These are phyloP conservation scores for Xylocampa areola DNA, from an alignment of 2,888 invertebrate genomes.

Conservation along the genomic window DNA sequence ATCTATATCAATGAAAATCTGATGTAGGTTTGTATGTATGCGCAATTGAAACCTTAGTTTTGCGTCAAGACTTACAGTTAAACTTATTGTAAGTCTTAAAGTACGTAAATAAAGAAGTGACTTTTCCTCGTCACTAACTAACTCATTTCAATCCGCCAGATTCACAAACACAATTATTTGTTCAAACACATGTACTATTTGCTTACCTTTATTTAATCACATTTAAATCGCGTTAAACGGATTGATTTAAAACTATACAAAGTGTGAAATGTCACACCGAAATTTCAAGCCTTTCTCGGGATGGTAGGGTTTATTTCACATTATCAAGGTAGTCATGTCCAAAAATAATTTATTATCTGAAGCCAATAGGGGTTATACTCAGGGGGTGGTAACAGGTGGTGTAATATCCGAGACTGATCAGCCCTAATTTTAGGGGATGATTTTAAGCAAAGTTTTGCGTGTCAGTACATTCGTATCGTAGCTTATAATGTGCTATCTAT, in stretches of 20 bases:
- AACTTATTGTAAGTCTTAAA: no score
- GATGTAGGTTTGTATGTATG: no score
- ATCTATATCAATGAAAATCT: no score
- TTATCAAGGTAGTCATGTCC: background rate
- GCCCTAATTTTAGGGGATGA: constrained; percentile 75
- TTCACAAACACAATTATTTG: constrained; percentile 52
- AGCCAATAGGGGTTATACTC: constrained; percentile 59
- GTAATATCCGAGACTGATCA: constrained; percentile 71
- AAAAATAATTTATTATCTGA: constrained; percentile 66
- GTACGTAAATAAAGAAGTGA: no score
- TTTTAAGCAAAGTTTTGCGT: constrained; percentile 57
- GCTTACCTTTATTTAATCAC: constrained; percentile 65
- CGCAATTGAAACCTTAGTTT: no score
- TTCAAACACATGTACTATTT: constrained; percentile 53
- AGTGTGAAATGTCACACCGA: background rate
- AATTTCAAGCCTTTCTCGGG: constrained; percentile 7
- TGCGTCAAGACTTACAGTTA: no score
- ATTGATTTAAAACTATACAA: constrained; percentile 56
- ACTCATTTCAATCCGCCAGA: constrained; percentile 9
- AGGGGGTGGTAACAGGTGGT: constrained; percentile 76
- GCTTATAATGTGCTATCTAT: constrained; percentile 36
- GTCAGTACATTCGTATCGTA: constrained; percentile 44
- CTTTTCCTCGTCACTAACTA: background rate
- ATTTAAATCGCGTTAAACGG: constrained; percentile 72
- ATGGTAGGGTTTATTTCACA: constrained; percentile 15